A percentile compares a stretch with the other conserved stretches of the same genome.
Evolutionary conservation across 2,888 invertebrate species (phyloP).

Genomic region (Brachynemurus nebulosus): DNA sequence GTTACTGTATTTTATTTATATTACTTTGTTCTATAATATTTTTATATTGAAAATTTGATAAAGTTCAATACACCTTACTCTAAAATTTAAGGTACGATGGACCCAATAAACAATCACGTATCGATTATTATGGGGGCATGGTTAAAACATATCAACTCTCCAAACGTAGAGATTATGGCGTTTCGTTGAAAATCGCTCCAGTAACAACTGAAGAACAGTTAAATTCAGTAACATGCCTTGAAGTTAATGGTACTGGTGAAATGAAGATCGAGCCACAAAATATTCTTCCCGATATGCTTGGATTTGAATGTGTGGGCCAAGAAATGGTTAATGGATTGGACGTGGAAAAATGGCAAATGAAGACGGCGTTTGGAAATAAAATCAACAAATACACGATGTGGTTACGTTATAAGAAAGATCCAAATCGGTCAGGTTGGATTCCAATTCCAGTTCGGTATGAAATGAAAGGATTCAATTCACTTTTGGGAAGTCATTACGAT

Average conservation of each 20-base stretch:
- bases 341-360: constrained; percentile 67
- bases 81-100: constrained; percentile 52
- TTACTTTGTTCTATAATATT: too few species aligned
- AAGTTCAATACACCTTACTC: too few species aligned
- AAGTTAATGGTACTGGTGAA: constrained; percentile 61
- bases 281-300: constrained; percentile 66
- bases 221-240: constrained; percentile 68
- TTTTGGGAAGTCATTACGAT: constrained; percentile 92
- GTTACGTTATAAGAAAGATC: constrained; percentile 57
- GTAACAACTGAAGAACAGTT: constrained; percentile 59
- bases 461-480: constrained; percentile 84
- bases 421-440: constrained; percentile 30
- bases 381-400: constrained; percentile 81
- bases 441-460: constrained; percentile 73
- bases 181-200: constrained; percentile 70
- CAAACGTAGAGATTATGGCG: constrained; percentile 47
- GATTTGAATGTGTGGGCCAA: constrained; percentile 48
- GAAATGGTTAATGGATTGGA: constrained; percentile 56
- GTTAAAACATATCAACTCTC: constrained; percentile 81
- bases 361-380: constrained; percentile 58
- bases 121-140: constrained; percentile 92
- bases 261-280: constrained; percentile 51
- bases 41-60: too few species aligned
- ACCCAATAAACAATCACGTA: constrained; percentile 59
- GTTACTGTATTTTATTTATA: too few species aligned